Evolutionary conservation across 2,888 invertebrate genomes (phyloP), one percentile per base, ranked within the genome.

Genomic region (Poecilobothrus nobilitatus): DNA sequence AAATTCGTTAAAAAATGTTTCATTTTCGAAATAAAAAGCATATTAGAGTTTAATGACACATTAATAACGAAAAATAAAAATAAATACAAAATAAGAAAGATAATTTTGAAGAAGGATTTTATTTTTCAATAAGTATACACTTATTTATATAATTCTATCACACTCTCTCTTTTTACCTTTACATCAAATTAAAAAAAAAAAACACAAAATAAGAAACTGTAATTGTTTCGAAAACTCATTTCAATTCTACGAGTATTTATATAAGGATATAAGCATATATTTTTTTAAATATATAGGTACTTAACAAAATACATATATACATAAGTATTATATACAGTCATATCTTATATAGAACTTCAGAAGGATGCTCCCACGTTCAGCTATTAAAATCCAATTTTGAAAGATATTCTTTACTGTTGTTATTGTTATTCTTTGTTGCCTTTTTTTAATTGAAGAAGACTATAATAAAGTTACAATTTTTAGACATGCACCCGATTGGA

Each of bases 331-430:
- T 9, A 9, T 12, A 41, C 2, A 41, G 2, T 2, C 15, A 12
- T 8, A 6, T 5, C 9, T 53, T 53, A 6, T 53, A 53, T 53
- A 53, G 1, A 18, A 53, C 15, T 18, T 53, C 3, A 18, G 9
- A 18, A 53, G 18, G 18, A 53, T 12, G 9, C 18, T 53, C 53
- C 53, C 53, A 53, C 53, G 53, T 53, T 53, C 6, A 53, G 53
- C 53, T 53, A 53, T 53, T 53, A 53, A 53, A 53, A 53, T 53
- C 53, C 53, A 53, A 53, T 53, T 53, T 53, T 53, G 53, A 53
- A 53, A 9, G 53, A 53, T 12, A 15, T 53, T 53, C 18, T 53
- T 53, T 53, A 12, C 18, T 53, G 1, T 53, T 53, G 27, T 53
- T 53, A 12, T 53, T 53, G 27, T 2, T 53, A 15, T n/a, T 53